phyloP scores from a whole-genome alignment of 37 sponge, comb jelly and placozoan species.

The Theonella swinhoei region DNA sequence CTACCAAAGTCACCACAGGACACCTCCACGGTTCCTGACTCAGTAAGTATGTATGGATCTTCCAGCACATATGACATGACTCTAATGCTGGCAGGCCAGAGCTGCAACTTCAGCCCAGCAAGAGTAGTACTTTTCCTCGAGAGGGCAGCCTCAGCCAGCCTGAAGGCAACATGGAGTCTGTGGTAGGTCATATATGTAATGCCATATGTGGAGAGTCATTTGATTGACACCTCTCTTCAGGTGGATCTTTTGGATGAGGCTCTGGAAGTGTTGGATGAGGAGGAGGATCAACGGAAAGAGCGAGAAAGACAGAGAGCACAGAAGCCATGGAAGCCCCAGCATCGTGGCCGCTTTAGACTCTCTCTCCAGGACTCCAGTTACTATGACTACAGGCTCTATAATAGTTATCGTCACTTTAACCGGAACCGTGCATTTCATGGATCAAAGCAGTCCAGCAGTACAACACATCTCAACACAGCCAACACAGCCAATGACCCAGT shows the following conservation, averaged over 20 bases:
- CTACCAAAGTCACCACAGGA: background rate
- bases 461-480: background rate
- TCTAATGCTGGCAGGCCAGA: background rate
- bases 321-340: constrained; percentile 1
- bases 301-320: background rate
- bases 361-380: constrained; percentile 15
- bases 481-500: no score
- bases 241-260: background rate
- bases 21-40: no score
- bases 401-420: background rate
- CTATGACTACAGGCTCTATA: constrained; percentile 1
- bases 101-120: background rate
- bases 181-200: background rate
- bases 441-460: background rate
- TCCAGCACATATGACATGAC: background rate
- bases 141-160: background rate
- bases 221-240: no score
- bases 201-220: background rate
- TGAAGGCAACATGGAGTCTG: background rate
- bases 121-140: background rate
- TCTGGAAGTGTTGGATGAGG: background rate
- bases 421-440: background rate
- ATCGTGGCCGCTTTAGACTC: constrained; percentile 13
- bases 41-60: background rate
- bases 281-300: background rate